A percentile compares a stretch with the other conserved stretches of the same genome.
Evolutionary conservation across 2,113 vertebrate species (phyloP).

Genomic region (Laticauda laticaudata): DNA sequence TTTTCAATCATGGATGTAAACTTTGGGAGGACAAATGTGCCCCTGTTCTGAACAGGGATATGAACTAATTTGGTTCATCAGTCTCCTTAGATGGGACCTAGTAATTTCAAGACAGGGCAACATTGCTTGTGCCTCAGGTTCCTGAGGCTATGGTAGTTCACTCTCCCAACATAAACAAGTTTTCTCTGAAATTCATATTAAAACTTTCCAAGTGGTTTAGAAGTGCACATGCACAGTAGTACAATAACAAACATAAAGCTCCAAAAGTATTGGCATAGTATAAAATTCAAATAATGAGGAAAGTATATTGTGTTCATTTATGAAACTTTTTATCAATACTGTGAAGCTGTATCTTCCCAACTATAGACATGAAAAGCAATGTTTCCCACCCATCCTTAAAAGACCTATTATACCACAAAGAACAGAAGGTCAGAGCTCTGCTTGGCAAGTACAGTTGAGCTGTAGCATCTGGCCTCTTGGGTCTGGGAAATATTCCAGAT

Average conservation of each 20-base stretch:
- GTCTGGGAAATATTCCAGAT: not conserved
- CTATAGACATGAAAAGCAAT: not conserved
- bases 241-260: not conserved
- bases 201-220: not conserved
- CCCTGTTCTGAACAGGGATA: not conserved
- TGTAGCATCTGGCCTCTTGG: not conserved
- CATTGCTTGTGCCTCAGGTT: not conserved
- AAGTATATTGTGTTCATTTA: not conserved
- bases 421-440: not conserved
- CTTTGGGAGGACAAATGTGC: not conserved
- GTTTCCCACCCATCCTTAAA: not conserved
- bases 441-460: not conserved
- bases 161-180: not conserved
- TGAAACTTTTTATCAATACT: not conserved
- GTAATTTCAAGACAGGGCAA: not conserved
- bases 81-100: not conserved
- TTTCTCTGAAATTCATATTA: not conserved
- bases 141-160: not conserved
- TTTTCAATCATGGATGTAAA: not conserved
- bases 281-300: not conserved
- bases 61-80: not conserved
- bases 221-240: not conserved
- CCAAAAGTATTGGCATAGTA: not conserved
- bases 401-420: not conserved
- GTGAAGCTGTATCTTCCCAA: not conserved